Percentiles rank a stretch among this genome's conserved stretches.
Evolutionary conservation across 2,113 vertebrate species (phyloP).

Genomic region (Dromas ardeola): DNA sequence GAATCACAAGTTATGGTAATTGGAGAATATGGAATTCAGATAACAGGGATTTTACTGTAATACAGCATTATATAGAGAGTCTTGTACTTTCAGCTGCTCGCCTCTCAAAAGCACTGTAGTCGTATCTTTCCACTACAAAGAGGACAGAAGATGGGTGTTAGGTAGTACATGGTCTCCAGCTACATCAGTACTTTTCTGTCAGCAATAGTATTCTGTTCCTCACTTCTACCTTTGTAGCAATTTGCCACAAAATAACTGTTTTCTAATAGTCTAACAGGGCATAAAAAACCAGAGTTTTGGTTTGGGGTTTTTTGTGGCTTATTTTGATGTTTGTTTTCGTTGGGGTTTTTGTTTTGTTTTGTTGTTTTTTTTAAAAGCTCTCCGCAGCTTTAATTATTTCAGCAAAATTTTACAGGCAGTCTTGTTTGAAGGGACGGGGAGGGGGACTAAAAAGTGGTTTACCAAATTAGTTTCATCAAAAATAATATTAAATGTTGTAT

Average conservation of each 20-base stretch:
- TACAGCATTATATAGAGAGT: neutral
- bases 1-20: neutral
- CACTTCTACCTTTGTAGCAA: neutral
- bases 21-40: slow-evolving; percentile 11
- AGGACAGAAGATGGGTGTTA: neutral
- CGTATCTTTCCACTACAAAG: neutral
- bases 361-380: neutral
- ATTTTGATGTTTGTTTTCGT: neutral
- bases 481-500: neutral
- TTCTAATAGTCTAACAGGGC: neutral
- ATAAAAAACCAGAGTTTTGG: neutral
- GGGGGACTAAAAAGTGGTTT: neutral
- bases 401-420: neutral
- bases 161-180: neutral
- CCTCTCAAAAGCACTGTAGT: neutral
- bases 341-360: neutral
- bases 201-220: neutral
- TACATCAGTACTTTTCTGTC: neutral
- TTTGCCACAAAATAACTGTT: neutral
- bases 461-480: neutral
- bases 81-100: neutral
- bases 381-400: neutral
- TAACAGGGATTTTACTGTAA: neutral
- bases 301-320: neutral
- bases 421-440: neutral